Base-by-base conservation (phyloP, 2,888 invertebrate genomes). In the Mesodorylaimus sp. region DNA sequence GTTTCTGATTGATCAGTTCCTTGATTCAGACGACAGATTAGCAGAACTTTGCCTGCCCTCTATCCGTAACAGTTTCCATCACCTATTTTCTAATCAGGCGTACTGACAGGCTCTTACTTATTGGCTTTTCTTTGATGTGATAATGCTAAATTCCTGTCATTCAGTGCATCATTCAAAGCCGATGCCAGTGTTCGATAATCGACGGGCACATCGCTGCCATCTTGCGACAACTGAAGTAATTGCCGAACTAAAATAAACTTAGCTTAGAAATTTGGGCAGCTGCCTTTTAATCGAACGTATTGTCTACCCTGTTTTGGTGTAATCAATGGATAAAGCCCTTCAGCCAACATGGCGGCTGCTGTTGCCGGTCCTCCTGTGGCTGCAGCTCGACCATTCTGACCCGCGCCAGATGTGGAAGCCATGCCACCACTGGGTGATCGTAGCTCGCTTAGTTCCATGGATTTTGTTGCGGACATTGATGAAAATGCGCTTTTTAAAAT, bases 121-220 rank as follows among this genome's bases (percentile, higher is more conserved):
- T 86, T 87, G 3, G 85, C 80, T 69, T 83, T 82, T 60, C 81
- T 77, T 60, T 85, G 85, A 70, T 86, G 86, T 54, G 79, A 78
- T 27, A 86, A 68, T 1, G 84, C 84, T 52, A 83, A 73, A 45
- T 80, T 81, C 69, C 86, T 86, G 64, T 87, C 86, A 67, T 81
- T 83, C 36, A 86, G 71, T 44, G 83, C 78, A 65, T 87, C 86
- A 59, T 86, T 73, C 37, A 87, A 69, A 3, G 83, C 83, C 47
- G 79, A 71, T 56, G 83, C 81, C 21, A 86, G 68, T 1, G 80
- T 79, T 60, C 80, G 80, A 41, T 85, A 70, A 67, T 86, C 85
- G 16, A 46, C 25, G 37, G 37, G 19, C 21, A 7, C 7, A 23
- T 39, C 21, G 41, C 21, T 23, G 41, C 7, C 7, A 7, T n/a